Conservation (phyloP, 2,113 vertebrate species). For the Tragelaphus buxtoni region DNA sequence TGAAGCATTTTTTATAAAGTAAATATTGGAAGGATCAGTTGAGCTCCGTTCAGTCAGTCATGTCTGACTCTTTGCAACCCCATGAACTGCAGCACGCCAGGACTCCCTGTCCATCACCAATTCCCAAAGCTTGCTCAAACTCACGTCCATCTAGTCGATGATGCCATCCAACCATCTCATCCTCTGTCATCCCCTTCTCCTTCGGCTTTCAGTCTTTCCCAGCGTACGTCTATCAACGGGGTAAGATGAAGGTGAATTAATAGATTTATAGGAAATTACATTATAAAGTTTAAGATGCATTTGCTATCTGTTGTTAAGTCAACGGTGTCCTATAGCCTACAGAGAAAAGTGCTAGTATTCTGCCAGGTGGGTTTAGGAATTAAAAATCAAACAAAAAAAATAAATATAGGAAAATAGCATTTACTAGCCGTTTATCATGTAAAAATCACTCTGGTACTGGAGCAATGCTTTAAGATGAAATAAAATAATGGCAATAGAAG, state of each 20-base stretch:
- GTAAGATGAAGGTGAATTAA: background rate
- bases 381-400: background rate
- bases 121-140: background rate
- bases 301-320: background rate
- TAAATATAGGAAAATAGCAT: background rate
- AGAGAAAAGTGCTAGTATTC: background rate
- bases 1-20: background rate
- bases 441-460: background rate
- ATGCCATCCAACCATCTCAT: background rate
- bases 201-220: background rate
- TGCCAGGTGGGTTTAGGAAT: background rate
- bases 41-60: background rate
- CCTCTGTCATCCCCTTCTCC: background rate
- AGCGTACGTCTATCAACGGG: background rate
- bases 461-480: background rate
- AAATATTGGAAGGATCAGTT: background rate
- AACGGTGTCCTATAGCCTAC: background rate
- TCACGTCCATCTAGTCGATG: background rate
- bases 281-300: background rate
- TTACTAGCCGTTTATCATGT: background rate
- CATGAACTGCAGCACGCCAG: background rate
- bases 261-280: background rate
- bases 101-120: background rate
- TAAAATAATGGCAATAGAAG: background rate
- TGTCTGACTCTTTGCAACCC: background rate